These are phyloP conservation scores for Zoanthus sociatus DNA, from an alignment of 92 coral and sea anemone genomes.

Conservation along the genomic window DNA sequence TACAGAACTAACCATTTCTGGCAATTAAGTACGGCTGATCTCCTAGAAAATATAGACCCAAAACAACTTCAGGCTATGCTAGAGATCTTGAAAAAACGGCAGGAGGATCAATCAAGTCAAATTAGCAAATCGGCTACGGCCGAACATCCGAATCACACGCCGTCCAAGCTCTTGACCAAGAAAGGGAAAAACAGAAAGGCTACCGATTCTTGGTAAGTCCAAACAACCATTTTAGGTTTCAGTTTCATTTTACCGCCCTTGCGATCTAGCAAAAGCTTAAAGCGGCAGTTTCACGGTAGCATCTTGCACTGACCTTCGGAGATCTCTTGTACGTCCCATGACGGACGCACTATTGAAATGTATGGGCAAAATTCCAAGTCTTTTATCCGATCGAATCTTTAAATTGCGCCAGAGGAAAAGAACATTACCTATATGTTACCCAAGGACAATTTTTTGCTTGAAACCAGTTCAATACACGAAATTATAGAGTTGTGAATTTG, in stretches of 20 bases:
- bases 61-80: conserved; percentile 27
- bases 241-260: conserved; percentile 18
- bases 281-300: conserved; percentile 10
- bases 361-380: conserved; percentile 5
- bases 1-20: conserved; percentile 11
- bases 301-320: conserved; percentile 5
- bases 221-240: conserved; percentile 15
- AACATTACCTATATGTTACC: conserved; percentile 1
- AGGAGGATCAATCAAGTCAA: conserved; percentile 27
- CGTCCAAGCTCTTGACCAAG: conserved; percentile 16
- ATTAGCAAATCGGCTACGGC: conserved; percentile 25
- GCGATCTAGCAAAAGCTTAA: conserved; percentile 1
- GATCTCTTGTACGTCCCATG: neutral
- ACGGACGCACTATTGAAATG: conserved; percentile 8
- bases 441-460: conserved; percentile 9
- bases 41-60: conserved; percentile 19
- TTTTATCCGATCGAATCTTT: conserved; percentile 4
- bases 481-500: conserved; percentile 5
- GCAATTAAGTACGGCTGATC: conserved; percentile 24
- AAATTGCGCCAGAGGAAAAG: conserved; percentile 15
- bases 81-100: conserved; percentile 32
- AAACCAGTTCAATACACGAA: neutral
- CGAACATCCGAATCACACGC: conserved; percentile 21
- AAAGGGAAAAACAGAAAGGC: conserved; percentile 13
- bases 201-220: conserved; percentile 20